Percentiles rank a stretch among this genome's conserved stretches.
Evolutionary conservation across 2,113 vertebrate genomes (phyloP).

Genomic region (Mastomys coucha): DNA sequence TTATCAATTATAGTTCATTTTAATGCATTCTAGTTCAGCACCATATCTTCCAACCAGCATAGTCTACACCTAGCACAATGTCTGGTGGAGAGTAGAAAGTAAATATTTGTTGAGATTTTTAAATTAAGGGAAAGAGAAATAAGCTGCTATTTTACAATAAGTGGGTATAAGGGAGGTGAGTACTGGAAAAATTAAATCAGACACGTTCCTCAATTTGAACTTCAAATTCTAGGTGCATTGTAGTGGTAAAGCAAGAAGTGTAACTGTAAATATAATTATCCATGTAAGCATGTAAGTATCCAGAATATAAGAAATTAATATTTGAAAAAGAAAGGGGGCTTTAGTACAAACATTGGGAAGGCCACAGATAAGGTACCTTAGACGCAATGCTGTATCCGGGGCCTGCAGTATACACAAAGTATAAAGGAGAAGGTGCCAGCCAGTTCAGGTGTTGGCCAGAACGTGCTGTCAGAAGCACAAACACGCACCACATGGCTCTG

Average conservation of each 20-base stretch:
- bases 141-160: background rate
- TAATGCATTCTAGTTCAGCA: background rate
- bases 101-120: conserved; percentile 15
- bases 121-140: background rate
- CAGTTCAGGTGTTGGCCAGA: background rate
- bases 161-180: background rate
- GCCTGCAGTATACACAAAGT: background rate
- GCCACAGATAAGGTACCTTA: background rate
- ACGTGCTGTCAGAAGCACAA: too few species aligned
- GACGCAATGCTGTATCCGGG: too few species aligned
- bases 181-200: background rate
- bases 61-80: background rate
- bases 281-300: background rate
- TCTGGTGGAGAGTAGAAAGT: background rate
- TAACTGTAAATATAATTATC: background rate
- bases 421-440: background rate
- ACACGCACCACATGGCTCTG: rapidly evolving
- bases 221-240: background rate
- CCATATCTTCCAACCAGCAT: background rate
- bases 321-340: background rate
- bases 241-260: background rate
- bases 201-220: background rate
- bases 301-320: background rate
- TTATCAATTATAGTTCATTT: background rate
- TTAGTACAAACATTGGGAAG: background rate